Conservation (phyloP, 2,113 vertebrate species). For the Bungarus multicinctus region DNA sequence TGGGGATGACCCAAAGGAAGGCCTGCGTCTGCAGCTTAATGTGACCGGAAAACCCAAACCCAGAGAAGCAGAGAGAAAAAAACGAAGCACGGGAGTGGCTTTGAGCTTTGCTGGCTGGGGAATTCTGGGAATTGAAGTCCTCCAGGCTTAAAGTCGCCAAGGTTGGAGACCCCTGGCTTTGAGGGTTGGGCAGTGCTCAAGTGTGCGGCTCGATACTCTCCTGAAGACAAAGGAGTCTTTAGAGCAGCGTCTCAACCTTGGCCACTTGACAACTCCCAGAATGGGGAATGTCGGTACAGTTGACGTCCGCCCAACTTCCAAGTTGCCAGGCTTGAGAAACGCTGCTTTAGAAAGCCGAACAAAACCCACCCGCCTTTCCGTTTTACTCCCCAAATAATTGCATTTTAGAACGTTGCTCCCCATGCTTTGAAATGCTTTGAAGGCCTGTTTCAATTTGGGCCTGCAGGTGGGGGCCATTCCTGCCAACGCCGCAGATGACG, state of each 20-base stretch:
- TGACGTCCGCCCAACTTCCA: background rate
- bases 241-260: background rate
- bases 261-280: background rate
- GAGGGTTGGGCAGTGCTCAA: background rate
- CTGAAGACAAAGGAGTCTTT: background rate
- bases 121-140: no score
- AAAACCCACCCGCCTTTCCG: background rate
- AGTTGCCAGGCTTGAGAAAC: background rate
- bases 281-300: background rate
- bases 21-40: background rate
- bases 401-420: no score
- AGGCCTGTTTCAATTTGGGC: background rate
- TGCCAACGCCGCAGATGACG: conserved; percentile 94
- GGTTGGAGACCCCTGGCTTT: background rate
- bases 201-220: background rate
- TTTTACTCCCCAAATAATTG: background rate
- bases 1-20: background rate
- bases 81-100: rapidly evolving
- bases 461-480: conserved; percentile 91
- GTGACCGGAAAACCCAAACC: background rate
- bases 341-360: background rate
- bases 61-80: background rate
- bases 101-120: background rate
- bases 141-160: no score
- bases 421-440: background rate